Evolutionary conservation across 2,113 vertebrate genomes (phyloP), one percentile per base, ranked within the genome.

Genomic region (Formicarius rufipectus): DNA sequence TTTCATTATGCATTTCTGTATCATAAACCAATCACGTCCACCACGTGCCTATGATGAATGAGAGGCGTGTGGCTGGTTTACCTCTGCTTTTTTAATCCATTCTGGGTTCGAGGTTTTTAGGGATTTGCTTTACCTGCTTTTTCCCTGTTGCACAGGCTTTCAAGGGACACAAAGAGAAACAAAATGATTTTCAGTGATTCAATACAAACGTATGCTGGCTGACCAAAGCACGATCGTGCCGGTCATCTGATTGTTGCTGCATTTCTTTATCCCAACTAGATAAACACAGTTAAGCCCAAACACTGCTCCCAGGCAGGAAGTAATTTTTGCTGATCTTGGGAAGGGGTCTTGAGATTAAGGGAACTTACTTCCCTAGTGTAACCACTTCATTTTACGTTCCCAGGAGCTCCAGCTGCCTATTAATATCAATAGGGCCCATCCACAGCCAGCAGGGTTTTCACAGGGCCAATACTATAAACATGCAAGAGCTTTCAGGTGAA

Each of bases 311-410:
- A 73, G 79, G 84, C 93, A 97, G 93, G 93, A 96, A 92, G 59
- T 39, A 49, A 30, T 84, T 97, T 96, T 94, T 96, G 94, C 93
- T 96, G 93, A 94, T 67, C 52, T 95, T 76, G 69, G 83, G 47
- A 60, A 40, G 49, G 69, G 50, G 77, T 77, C 80, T 85, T 74
- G 74, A 97, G 94, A 95, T 90, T 93, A 91, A 96, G 89, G 90
- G 81, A 97, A 96, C 64, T n/a, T 95, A 74, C 72, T 82, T 62
- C 17, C 85, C 84, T 89, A 66, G 80, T 96, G 76, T 92, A 97
- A 97, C 69, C 88, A 93, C 96, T 97, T 96, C 84, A 78, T 97
- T 96, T 97, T 91, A 86, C 83, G 85, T 60, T 83, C 85, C 85
- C 73, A 77, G 71, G 94, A 95, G 64, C 87, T 80, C 60, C 84